A percentile compares a stretch with the other conserved stretches of the same genome.
These are phyloP conservation scores for Brachyistius frenatus DNA, from an alignment of 2,113 vertebrate species.

Conservation along the genomic window DNA sequence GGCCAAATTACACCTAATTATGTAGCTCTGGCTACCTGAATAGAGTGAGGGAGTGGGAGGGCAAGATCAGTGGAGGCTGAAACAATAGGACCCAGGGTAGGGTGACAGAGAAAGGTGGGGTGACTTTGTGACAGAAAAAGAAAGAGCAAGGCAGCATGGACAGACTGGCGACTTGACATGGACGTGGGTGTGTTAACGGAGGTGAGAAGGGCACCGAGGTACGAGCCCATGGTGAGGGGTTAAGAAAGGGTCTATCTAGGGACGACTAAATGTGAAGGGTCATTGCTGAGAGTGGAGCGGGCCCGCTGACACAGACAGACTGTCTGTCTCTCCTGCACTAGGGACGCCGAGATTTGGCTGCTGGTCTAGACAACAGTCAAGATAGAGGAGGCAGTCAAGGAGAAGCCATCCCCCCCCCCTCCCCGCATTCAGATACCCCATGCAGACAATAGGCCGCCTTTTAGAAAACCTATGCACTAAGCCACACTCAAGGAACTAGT, in stretches of 20 bases:
- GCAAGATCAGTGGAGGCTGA: not conserved
- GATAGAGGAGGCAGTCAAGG: constrained; percentile 55
- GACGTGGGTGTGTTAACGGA: constrained; percentile 39
- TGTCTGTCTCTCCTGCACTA: constrained; percentile 74
- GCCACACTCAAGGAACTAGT: not conserved
- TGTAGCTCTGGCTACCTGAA: constrained; percentile 29
- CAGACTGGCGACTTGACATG: constrained; percentile 34
- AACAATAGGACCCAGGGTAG: constrained; percentile 1
- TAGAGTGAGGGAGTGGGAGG: not conserved
- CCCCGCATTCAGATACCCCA: constrained; percentile 30
- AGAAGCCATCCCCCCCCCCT: constrained; percentile 51
- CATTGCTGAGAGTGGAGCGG: constrained; percentile 57
- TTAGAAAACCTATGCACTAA: constrained; percentile 6
- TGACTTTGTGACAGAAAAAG: constrained; percentile 36
- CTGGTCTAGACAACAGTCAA: constrained; percentile 59
- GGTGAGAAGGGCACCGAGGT: constrained; percentile 44
- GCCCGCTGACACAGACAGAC: constrained; percentile 76
- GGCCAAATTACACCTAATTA: constrained; percentile 49
- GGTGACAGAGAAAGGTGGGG: constrained; percentile 10
- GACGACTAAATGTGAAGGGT: constrained; percentile 66
- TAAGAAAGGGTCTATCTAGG: constrained; percentile 50
- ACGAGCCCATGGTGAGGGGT: constrained; percentile 50
- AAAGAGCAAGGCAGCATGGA: constrained; percentile 30
- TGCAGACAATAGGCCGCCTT: constrained; percentile 50
- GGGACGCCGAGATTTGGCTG: constrained; percentile 59